Evolutionary conservation across 2,797 vertebrate species (phyloP), one percentile per base, ranked within the genome.

Genomic region (Urophycis tenuis): DNA sequence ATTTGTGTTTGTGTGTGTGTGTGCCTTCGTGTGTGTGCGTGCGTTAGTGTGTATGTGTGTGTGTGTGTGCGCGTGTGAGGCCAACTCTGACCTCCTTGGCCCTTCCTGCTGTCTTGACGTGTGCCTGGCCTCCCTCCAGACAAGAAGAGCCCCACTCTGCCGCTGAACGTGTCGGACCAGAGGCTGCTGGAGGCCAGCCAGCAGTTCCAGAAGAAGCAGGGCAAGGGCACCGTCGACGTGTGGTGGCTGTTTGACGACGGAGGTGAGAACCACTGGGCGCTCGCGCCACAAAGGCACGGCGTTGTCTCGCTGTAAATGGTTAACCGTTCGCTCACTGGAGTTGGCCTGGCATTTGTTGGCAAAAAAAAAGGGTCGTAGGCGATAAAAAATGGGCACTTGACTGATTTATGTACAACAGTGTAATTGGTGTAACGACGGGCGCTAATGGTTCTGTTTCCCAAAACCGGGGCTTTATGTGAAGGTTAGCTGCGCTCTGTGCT

Each of bases 241-340:
- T 99, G 97, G 97, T 99, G 97, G 97, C 94, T 99, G 82, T 99
- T 99, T 91, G 97, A 99, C 80, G 97, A 99, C 80, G 97, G 97
- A 90, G 97, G 97, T 99, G 90, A 88, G 87, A 71, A 30, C 3
- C 9, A 33, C 41, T 15, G 0, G 19, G 25, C 4, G 34, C 11
- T n/a, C 72, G 7, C 29, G 35, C 71, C 33, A 36, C n/a, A 34
- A 14, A 8, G 71, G 19, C 71, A 22, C 34, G 3, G 9, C 29
- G 6, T 35, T 34, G 25, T n/a, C 3, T 11, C 3, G 5, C 30
- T 1, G 31, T 69, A 31, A 29, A 53, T 53, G 2, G 22, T 49
- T 49, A 17, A 49, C 41, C 0, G 2, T 41, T 60, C 9, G 53
- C 17, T 60, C 9, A 25, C 22, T 25, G 2, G 25, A n/a, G 2